These are phyloP conservation scores for Ostrea edulis DNA, from an alignment of 1,140 invertebrate genomes.

Conservation along the genomic window DNA sequence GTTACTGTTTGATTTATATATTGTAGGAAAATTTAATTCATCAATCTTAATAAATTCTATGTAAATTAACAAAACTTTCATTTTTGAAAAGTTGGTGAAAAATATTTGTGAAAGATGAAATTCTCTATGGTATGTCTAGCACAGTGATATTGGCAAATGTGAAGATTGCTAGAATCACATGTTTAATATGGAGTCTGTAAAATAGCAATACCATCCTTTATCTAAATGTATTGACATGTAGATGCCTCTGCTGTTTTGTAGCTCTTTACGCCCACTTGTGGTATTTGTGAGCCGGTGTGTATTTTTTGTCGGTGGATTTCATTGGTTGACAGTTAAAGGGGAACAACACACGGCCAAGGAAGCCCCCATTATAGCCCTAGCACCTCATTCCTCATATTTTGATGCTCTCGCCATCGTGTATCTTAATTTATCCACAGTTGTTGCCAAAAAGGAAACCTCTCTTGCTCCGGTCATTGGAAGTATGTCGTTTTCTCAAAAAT, in stretches of 20 bases:
- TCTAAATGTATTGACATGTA: not conserved
- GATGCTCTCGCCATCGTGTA: conserved; percentile 89
- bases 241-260: conserved; percentile 61
- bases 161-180: not conserved
- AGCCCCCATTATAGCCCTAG: conserved; percentile 91
- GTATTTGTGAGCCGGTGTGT: conserved; percentile 82
- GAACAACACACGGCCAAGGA: conserved; percentile 84
- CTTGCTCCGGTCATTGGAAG: conserved; percentile 92
- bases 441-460: conserved; percentile 90
- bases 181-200: not conserved
- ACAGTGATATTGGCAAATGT: not conserved
- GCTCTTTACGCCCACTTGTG: conserved; percentile 71
- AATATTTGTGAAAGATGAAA: too few species aligned
- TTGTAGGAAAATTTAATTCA: too few species aligned
- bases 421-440: conserved; percentile 90
- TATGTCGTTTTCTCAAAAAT: conserved; percentile 78
- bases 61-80: too few species aligned
- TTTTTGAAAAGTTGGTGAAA: too few species aligned
- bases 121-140: not conserved
- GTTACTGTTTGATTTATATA: too few species aligned
- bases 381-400: conserved; percentile 94
- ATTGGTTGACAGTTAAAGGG: conserved; percentile 86
- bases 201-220: not conserved
- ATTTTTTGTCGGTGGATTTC: conserved; percentile 90
- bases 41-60: too few species aligned